Conservation (phyloP, 2,113 vertebrate genomes). For the Recurvirostra avosetta region DNA sequence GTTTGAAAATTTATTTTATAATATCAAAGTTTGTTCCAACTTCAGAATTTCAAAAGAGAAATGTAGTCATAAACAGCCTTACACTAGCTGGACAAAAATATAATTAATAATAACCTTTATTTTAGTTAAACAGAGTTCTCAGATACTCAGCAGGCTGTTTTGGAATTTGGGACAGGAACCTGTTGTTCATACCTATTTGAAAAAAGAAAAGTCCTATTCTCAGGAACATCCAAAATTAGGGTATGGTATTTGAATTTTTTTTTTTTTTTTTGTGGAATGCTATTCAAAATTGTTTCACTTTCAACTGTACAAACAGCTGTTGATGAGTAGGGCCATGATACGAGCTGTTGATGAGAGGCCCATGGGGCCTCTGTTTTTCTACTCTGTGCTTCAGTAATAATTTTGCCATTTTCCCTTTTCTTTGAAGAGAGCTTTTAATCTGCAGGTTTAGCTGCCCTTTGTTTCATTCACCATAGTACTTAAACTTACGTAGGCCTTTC, state of each 20-base stretch:
- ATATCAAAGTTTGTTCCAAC: background rate
- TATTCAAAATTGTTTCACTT: background rate
- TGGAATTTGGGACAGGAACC: constrained; percentile 5
- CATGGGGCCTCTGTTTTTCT: background rate
- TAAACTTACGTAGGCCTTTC: background rate
- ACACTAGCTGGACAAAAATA: background rate
- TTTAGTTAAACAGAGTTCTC: constrained; percentile 35
- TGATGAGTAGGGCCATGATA: background rate
- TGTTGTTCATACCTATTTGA: background rate
- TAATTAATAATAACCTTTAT: background rate
- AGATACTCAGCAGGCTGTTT: background rate
- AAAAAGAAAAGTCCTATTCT: background rate
- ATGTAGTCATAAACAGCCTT: background rate
- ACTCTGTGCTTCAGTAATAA: background rate
- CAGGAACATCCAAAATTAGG: background rate
- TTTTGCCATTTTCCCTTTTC: background rate
- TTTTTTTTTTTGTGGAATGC: background rate
- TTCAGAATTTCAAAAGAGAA: background rate
- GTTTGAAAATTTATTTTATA: background rate
- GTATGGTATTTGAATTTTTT: background rate
- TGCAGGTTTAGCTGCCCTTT: background rate
- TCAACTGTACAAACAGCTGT: background rate
- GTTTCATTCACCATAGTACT: background rate
- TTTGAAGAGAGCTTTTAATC: background rate
- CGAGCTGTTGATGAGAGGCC: background rate